phyloP scores from a whole-genome alignment of 92 coral and sea anemone genomes.

The Montipora capitata region DNA sequence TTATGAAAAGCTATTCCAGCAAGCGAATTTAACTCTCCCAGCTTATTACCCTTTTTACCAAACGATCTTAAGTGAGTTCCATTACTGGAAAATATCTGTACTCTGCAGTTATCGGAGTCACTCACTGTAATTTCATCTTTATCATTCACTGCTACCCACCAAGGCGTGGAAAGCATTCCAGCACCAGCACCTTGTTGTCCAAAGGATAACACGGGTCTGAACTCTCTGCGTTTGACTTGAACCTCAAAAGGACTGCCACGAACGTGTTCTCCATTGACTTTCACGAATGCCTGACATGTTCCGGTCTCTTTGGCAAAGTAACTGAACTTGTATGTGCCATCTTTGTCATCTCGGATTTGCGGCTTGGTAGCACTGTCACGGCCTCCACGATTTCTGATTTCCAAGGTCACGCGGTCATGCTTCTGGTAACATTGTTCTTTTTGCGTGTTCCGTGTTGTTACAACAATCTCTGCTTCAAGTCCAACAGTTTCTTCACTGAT shows the following conservation, averaged over 20 bases:
- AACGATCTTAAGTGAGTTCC: too few species aligned
- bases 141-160: conserved; percentile 30
- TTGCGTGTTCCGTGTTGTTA: conserved; percentile 4
- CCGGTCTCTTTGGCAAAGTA: conserved; percentile 51
- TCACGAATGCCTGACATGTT: too few species aligned
- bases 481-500: conserved; percentile 10
- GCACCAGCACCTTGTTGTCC: conserved; percentile 35
- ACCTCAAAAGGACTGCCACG: too few species aligned
- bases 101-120: conserved; percentile 7
- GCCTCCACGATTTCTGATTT: conserved; percentile 1
- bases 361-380: not conserved
- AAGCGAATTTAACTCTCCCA: not conserved
- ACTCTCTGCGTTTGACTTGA: too few species aligned
- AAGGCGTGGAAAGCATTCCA: conserved; percentile 13
- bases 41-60: not conserved
- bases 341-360: conserved; percentile 10
- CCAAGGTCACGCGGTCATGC: conserved; percentile 14
- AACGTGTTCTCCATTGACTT: too few species aligned
- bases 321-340: conserved; percentile 44
- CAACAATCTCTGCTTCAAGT: not conserved
- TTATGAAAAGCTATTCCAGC: not conserved
- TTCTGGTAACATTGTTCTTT: not conserved
- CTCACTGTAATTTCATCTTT: conserved; percentile 22
- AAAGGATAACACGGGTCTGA: conserved; percentile 19
- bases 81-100: not conserved